Evolutionary conservation across 1,140 invertebrate species (phyloP).

Genomic region (Parasteatoda tepidariorum): DNA sequence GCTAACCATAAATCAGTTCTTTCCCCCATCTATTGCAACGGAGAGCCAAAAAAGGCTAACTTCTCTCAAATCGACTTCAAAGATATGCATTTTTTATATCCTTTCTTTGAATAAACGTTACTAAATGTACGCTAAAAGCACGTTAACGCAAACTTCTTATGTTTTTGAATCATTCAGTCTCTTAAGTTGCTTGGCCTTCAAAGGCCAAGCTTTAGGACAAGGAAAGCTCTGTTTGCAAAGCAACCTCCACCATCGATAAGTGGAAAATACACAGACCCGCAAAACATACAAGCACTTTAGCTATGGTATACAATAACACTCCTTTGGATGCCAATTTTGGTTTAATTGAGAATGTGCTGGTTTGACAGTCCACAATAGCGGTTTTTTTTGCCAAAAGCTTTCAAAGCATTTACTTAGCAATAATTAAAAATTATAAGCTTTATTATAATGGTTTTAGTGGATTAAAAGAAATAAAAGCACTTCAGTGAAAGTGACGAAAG

Average conservation of each 20-base stretch:
- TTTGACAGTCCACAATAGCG: neutral
- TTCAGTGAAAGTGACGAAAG: neutral
- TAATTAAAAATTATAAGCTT: slow-evolving; percentile 24
- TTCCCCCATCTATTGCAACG: neutral
- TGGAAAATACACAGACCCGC: slow-evolving; percentile 5
- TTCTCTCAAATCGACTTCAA: neutral
- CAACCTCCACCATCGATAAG: slow-evolving; percentile 35
- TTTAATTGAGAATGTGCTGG: neutral
- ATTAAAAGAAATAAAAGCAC: neutral
- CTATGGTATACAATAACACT: slow-evolving; percentile 25
- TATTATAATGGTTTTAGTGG: slow-evolving; percentile 20
- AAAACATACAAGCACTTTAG: slow-evolving; percentile 39
- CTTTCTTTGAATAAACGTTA: slow-evolving; percentile 16
- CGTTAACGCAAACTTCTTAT: slow-evolving; percentile 5
- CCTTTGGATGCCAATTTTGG: neutral
- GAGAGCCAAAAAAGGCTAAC: slow-evolving; percentile 16
- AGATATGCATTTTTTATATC: neutral
- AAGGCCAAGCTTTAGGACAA: slow-evolving; percentile 23
- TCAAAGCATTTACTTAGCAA: slow-evolving; percentile 2
- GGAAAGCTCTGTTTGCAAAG: neutral
- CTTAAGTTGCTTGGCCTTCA: slow-evolving; percentile 34
- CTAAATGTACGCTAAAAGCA: neutral
- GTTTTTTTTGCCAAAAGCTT: neutral
- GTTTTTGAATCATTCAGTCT: slow-evolving; percentile 31
- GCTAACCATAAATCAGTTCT: slow-evolving; percentile 1